Conservation (phyloP, 2,113 vertebrate genomes). For the Vidua macroura region DNA sequence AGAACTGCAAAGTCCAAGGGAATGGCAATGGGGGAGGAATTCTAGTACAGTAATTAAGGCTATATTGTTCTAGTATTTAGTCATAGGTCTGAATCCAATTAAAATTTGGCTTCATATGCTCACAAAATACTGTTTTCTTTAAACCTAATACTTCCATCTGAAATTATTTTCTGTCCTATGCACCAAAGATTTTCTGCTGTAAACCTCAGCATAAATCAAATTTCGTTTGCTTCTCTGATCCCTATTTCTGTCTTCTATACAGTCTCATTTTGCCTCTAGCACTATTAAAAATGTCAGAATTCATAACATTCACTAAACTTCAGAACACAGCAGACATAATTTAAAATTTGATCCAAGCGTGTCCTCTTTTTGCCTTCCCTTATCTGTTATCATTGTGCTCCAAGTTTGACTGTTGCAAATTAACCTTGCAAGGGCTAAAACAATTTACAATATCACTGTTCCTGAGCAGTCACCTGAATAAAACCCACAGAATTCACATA, state of each 20-base stretch:
- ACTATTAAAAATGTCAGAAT: constrained; percentile 15
- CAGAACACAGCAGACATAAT: not conserved
- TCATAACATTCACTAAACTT: not conserved
- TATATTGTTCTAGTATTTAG: not conserved
- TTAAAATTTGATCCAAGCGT: not conserved
- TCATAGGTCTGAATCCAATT: not conserved
- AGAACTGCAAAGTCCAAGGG: not conserved
- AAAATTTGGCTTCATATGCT: not conserved
- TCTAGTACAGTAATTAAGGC: not conserved
- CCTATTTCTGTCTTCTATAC: not conserved
- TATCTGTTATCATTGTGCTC: not conserved
- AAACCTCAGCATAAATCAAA: not conserved
- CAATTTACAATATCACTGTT: not conserved
- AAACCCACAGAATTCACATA: not conserved
- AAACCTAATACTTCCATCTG: not conserved
- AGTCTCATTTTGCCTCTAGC: not conserved
- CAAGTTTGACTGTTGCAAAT: not conserved
- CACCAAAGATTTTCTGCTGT: not conserved
- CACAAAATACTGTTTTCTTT: not conserved
- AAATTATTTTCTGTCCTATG: not conserved
- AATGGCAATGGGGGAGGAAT: not conserved
- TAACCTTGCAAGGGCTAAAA: not conserved
- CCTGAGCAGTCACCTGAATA: not conserved
- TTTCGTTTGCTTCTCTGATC: constrained; percentile 7
- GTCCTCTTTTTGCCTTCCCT: not conserved